phyloP scores from a whole-genome alignment of 2,888 invertebrate genomes.

The Chelonus formosanus region DNA sequence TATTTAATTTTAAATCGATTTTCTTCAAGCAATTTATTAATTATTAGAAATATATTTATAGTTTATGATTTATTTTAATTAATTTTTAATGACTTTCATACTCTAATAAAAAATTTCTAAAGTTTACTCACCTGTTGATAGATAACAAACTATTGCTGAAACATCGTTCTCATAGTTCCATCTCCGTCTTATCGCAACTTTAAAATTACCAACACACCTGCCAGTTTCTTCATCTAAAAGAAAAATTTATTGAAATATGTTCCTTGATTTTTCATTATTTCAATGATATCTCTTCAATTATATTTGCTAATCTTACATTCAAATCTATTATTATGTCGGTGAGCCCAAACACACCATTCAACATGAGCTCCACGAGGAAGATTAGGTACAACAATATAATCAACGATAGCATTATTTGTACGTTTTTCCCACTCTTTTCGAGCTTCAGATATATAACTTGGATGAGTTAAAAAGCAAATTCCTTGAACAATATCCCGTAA shows the following conservation, averaged over 20 bases:
- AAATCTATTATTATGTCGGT: slow-evolving; percentile 85
- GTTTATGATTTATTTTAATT: too few species aligned
- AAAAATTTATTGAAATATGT: background rate
- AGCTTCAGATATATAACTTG: slow-evolving; percentile 76
- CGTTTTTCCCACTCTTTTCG: slow-evolving; percentile 83
- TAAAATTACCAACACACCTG: slow-evolving; percentile 83
- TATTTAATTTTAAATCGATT: too few species aligned
- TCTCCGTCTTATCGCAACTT: slow-evolving; percentile 82
- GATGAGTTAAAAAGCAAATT: slow-evolving; percentile 85
- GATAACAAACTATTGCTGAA: slow-evolving; percentile 84
- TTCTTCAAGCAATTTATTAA: too few species aligned
- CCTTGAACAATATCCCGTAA: slow-evolving; percentile 85
- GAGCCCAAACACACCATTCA: slow-evolving; percentile 95
- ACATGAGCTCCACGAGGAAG: slow-evolving; percentile 83
- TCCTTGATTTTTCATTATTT: slow-evolving; percentile 1
- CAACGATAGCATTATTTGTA: slow-evolving; percentile 86
- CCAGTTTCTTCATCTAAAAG: slow-evolving; percentile 87
- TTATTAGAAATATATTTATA: too few species aligned
- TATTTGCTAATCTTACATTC: slow-evolving; percentile 73
- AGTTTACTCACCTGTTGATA: slow-evolving; percentile 72
- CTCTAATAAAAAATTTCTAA: background rate
- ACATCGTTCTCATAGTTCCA: slow-evolving; percentile 92
- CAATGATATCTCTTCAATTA: slow-evolving; percentile 32
- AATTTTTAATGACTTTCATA: too few species aligned
- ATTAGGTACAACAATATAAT: slow-evolving; percentile 84